Base-by-base conservation (phyloP, 2,113 vertebrate species). In the Platichthys stellatus region DNA sequence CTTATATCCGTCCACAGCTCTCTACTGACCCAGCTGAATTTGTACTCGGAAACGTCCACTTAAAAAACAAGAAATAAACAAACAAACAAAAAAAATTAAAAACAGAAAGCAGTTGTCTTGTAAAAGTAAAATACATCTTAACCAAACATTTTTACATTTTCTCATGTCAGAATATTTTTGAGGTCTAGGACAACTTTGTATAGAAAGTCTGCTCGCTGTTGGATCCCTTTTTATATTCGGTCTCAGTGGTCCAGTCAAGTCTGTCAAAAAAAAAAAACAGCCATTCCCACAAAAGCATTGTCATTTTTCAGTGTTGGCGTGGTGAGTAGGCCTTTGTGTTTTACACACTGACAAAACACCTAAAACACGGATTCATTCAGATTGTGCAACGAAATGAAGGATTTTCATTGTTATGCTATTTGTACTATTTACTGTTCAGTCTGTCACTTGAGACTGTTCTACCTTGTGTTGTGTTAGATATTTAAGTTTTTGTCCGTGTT, bases 361-460 rank as follows among this genome's bases (percentile, higher is more conserved):
- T 63, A 62, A 82, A 67, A 77, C 75, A 82, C 63, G 9, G 38
- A 66, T 69, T 74, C 1, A 28, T 69, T 82, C 63, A 63, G 76
- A 76, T 65, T 78, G 60, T 89, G 59, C 74, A 70, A 86, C 84
- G 40, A 82, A 79, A 89, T 86, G 85, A 90, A 93, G 88, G 86
- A 83, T 85, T 74, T 68, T 72, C 81, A 79, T 84, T 94, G 93
- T 94, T 94, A 95, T 94, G 92, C 93, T 96, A 94, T 95, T 95
- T 96, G 95, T 96, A 95, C 94, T 93, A 89, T 94, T 94, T 90
- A 68, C 79, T 69, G 74, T 89, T 75, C 89, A 92, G 90, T 95
- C 94, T 94, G 65, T 87, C 80, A 70, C 51, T 72, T 72, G 65
- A 76, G 81, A 78, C 72, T 94, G 93, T 95, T 96, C 94, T 92